Conservation (phyloP, 2,888 invertebrate genomes). For the Scaptomyza parva region DNA sequence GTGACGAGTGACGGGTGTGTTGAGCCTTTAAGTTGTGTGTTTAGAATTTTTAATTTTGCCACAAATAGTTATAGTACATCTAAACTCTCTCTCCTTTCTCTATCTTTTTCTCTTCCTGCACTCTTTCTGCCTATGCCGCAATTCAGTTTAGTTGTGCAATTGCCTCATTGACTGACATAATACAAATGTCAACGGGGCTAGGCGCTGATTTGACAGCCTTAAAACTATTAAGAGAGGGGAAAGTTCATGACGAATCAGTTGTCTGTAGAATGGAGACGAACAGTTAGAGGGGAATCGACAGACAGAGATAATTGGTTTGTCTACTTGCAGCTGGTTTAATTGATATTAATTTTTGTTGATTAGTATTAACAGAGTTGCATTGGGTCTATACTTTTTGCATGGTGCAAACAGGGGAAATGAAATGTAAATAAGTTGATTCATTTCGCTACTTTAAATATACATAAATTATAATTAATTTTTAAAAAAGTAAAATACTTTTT, state of each 20-base stretch:
- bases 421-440: constrained; percentile 34
- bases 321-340: constrained; percentile 68
- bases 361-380: constrained; percentile 53
- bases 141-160: constrained; percentile 29
- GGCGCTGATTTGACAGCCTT: constrained; percentile 70
- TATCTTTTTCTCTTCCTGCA: background rate
- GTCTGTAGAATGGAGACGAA: constrained; percentile 9
- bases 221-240: constrained; percentile 6
- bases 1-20: constrained; percentile 3
- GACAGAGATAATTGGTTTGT: constrained; percentile 40
- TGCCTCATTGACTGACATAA: constrained; percentile 82
- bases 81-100: background rate
- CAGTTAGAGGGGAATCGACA: constrained; percentile 7
- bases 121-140: background rate
- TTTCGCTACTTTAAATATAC: too few relatives aligned
- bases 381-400: constrained; percentile 15
- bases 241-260: background rate
- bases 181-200: constrained; percentile 75
- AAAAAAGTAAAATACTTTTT: too few relatives aligned
- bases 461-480: too few relatives aligned
- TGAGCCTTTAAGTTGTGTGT: constrained; percentile 36
- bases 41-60: constrained; percentile 67
- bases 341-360: constrained; percentile 77
- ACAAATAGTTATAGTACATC: constrained; percentile 13
- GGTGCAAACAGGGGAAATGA: constrained; percentile 24